phyloP scores from a whole-genome alignment of 2,113 vertebrate genomes.

The Pelecanoides urinatrix region DNA sequence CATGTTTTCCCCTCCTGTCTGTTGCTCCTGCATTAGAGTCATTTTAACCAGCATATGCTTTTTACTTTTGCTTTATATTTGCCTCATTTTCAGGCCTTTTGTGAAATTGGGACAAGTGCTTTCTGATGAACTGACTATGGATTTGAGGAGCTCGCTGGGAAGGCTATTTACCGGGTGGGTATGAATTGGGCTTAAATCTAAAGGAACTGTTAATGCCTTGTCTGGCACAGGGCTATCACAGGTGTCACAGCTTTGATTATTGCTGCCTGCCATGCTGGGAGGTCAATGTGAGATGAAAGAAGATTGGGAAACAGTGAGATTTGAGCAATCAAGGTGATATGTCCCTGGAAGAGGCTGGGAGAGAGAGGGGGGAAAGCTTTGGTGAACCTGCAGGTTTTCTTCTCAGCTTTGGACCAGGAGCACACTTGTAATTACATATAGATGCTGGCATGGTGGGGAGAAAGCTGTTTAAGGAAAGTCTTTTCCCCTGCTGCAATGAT shows the following conservation, averaged over 20 bases:
- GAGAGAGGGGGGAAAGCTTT: background rate
- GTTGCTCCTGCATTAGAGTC: background rate
- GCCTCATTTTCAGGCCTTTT: slow-evolving; percentile 37
- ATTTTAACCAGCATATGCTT: background rate
- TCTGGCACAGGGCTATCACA: slow-evolving; percentile 38
- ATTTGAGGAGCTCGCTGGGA: slow-evolving; percentile 33
- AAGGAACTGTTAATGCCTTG: slow-evolving; percentile 30
- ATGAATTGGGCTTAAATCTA: slow-evolving; percentile 29
- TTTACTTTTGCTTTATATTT: background rate
- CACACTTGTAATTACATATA: background rate
- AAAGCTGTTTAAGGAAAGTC: background rate
- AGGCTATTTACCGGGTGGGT: slow-evolving; percentile 32
- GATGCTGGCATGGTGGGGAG: background rate
- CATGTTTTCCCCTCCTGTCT: background rate
- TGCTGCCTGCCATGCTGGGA: slow-evolving; percentile 40
- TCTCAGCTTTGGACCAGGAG: background rate
- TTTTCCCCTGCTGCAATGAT: background rate
- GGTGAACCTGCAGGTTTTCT: background rate
- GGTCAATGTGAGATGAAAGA: slow-evolving; percentile 30
- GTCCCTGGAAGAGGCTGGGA: background rate
- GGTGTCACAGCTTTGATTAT: slow-evolving; percentile 47
- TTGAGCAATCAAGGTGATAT: slow-evolving; percentile 34
- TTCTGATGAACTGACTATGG: background rate
- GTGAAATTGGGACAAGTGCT: slow-evolving; percentile 43
- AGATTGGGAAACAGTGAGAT: slow-evolving; percentile 48